phyloP scores from a whole-genome alignment of 1,140 invertebrate species.

The Zaprionus africanus region DNA sequence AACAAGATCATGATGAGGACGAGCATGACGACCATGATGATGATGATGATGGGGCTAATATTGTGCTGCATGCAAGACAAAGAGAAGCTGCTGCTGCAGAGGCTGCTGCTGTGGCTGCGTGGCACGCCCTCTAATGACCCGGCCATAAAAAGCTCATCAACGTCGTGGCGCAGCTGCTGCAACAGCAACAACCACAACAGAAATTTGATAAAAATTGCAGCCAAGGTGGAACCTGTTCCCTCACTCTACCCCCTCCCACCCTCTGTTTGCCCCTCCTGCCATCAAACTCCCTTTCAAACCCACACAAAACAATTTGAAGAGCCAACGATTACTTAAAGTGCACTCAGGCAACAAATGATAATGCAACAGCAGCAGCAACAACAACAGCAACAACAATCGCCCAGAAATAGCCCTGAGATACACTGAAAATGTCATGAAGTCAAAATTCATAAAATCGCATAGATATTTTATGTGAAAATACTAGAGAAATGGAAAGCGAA shows the following conservation, averaged over 20 bases:
- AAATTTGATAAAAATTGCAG: constrained; percentile 80
- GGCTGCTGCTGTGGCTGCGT: constrained; percentile 30
- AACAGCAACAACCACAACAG: constrained; percentile 26
- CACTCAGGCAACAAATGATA: constrained; percentile 79
- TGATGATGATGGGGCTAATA: constrained; percentile 66
- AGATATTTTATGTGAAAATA: constrained; percentile 21
- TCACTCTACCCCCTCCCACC: not conserved
- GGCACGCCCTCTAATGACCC: constrained; percentile 76
- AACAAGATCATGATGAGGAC: constrained; percentile 33
- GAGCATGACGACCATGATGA: not conserved
- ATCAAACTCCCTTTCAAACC: not conserved
- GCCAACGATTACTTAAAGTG: constrained; percentile 80
- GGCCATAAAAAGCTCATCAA: constrained; percentile 80
- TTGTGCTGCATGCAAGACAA: constrained; percentile 62
- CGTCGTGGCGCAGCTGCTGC: constrained; percentile 49
- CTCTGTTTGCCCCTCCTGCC: not conserved
- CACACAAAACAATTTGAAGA: constrained; percentile 71
- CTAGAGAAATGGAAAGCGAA: constrained; percentile 17
- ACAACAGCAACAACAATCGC: constrained; percentile 14
- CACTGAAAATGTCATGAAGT: constrained; percentile 64
- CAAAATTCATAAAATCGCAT: constrained; percentile 72
- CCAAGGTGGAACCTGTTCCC: constrained; percentile 38
- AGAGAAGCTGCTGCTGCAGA: constrained; percentile 46
- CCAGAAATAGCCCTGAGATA: constrained; percentile 63
- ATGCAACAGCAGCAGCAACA: constrained; percentile 44